phyloP scores from a whole-genome alignment of 2,113 vertebrate genomes.

The Crotalus helleri region DNA sequence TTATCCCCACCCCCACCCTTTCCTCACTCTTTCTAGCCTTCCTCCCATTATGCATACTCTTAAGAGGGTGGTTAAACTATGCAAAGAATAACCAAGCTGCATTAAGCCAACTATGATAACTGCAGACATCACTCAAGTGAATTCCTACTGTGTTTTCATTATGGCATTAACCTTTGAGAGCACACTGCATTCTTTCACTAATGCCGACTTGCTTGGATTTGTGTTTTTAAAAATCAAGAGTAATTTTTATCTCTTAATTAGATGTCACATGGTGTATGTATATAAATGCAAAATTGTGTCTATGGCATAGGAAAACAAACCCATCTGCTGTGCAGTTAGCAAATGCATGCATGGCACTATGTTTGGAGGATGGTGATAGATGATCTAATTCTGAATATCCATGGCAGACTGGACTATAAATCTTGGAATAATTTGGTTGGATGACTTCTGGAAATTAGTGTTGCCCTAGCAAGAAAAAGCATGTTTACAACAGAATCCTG shows the following conservation, averaged over 20 bases:
- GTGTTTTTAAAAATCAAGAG: conserved; percentile 25
- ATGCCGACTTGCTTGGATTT: background rate
- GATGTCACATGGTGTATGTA: conserved; percentile 1
- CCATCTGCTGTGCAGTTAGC: conserved; percentile 38
- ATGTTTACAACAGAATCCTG: conserved; percentile 60
- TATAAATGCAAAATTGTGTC: conserved; percentile 13
- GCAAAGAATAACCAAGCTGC: background rate
- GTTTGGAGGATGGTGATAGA: conserved; percentile 43
- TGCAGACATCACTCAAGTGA: conserved; percentile 13
- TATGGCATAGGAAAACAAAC: background rate
- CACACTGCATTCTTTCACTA: conserved; percentile 3
- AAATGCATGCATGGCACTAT: conserved; percentile 8
- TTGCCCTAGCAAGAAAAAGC: conserved; percentile 62
- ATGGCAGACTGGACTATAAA: conserved; percentile 46
- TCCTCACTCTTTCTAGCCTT: background rate
- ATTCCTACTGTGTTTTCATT: background rate
- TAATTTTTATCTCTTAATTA: conserved; percentile 24
- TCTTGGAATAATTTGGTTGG: conserved; percentile 47
- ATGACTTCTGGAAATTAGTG: conserved; percentile 56
- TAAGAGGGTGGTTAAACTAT: background rate
- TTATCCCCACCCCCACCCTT: background rate
- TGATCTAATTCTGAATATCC: conserved; percentile 44
- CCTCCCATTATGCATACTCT: background rate
- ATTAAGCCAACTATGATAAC: background rate
- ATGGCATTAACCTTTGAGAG: conserved; percentile 12